Evolutionary conservation across 2,113 vertebrate genomes (phyloP).

Genomic region (Sinosuthora webbiana): DNA sequence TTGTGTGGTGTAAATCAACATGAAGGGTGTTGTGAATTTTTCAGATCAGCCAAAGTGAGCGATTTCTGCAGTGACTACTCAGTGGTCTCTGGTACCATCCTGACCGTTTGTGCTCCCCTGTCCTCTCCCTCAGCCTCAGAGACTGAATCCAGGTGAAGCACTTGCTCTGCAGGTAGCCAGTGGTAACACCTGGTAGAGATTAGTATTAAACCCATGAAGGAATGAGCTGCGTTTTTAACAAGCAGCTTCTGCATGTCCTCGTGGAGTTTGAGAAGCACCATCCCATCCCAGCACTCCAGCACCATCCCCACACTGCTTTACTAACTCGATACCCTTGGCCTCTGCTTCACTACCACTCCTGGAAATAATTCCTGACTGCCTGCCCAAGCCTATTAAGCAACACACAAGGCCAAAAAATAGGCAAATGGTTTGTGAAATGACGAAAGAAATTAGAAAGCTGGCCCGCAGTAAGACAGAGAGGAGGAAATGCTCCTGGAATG

Average conservation of each 20-base stretch:
- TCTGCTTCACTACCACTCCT: constrained; percentile 4
- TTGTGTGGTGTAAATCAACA: neutral
- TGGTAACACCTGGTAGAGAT: constrained; percentile 31
- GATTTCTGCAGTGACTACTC: constrained; percentile 40
- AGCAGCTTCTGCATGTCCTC: constrained; percentile 17
- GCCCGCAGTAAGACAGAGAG: neutral
- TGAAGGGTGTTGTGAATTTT: constrained; percentile 51
- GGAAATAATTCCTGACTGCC: neutral
- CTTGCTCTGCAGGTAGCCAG: constrained; percentile 58
- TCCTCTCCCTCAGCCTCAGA: constrained; percentile 43
- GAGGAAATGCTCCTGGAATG: neutral
- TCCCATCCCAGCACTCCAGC: neutral
- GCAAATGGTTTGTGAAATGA: neutral
- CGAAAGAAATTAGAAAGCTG: neutral
- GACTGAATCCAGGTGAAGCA: constrained; percentile 61
- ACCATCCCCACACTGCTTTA: neutral
- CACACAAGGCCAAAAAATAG: neutral
- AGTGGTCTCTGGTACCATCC: constrained; percentile 31
- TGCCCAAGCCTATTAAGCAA: neutral
- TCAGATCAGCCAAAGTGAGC: constrained; percentile 33
- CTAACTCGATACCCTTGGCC: neutral
- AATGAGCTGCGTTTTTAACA: constrained; percentile 2
- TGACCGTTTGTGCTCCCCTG: constrained; percentile 2
- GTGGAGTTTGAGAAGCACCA: neutral
- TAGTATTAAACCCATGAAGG: constrained; percentile 19